Evolutionary conservation across 1,140 invertebrate species (phyloP).

Genomic region (Wiebesia pumilae): DNA sequence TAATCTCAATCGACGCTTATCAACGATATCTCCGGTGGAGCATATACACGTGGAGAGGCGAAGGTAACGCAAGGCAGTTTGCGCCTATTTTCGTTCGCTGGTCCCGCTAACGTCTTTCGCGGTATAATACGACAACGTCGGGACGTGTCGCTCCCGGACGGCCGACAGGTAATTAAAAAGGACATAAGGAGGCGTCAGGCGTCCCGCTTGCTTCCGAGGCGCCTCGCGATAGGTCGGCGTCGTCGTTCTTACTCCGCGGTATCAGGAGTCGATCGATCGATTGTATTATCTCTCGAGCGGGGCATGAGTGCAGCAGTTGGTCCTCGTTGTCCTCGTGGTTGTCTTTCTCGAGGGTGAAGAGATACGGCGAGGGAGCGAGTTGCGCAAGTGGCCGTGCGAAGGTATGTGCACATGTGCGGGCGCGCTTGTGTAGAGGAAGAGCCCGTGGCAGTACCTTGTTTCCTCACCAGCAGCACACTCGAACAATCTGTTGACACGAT

Average conservation of each 20-base stretch:
- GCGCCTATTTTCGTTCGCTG: background rate
- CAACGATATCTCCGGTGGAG: background rate
- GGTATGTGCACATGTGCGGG: no score
- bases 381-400: no score
- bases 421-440: background rate
- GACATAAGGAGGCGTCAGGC: conserved; percentile 56
- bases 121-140: conserved; percentile 29
- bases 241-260: background rate
- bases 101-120: background rate
- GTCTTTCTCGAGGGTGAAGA: conserved; percentile 17
- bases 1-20: conserved; percentile 44
- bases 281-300: conserved; percentile 19
- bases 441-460: background rate
- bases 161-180: conserved; percentile 62
- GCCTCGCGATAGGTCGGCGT: background rate
- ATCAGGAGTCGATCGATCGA: conserved; percentile 33
- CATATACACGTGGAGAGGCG: background rate
- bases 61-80: background rate
- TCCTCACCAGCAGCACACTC: conserved; percentile 2
- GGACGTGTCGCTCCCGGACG: background rate
- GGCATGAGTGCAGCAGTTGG: no score
- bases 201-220: background rate
- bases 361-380: background rate
- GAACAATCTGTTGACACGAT: conserved; percentile 61
- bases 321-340: conserved; percentile 7